Percentiles rank a stretch among this genome's conserved stretches.
These are phyloP conservation scores for Aphidoletes aphidimyza DNA, from an alignment of 2,888 invertebrate genomes.

Conservation along the genomic window DNA sequence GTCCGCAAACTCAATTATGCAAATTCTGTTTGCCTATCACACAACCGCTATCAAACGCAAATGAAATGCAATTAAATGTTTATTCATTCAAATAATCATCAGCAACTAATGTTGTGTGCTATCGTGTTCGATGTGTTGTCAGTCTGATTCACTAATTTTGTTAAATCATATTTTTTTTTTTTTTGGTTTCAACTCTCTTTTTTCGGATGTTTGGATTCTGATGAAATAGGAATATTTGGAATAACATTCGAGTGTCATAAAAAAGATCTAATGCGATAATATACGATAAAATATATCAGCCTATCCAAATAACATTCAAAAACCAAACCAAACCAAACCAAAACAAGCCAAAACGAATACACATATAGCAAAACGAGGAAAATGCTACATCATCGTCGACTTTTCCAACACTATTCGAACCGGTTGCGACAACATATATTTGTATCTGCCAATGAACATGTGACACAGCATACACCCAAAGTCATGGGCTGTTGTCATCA, in stretches of 20 bases:
- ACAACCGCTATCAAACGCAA: background rate
- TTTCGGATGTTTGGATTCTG: too few relatives aligned
- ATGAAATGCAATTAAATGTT: background rate
- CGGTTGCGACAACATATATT: background rate
- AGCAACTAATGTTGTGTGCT: background rate
- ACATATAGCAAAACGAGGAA: background rate
- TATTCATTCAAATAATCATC: background rate
- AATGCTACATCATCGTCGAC: background rate
- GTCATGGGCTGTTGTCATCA: background rate
- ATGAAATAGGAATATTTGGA: too few relatives aligned
- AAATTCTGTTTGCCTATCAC: background rate
- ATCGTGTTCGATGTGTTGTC: too few relatives aligned
- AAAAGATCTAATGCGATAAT: too few relatives aligned
- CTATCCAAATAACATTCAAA: background rate
- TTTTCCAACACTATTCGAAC: background rate
- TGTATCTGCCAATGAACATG: background rate
- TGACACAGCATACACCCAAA: background rate
- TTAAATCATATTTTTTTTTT: too few relatives aligned
- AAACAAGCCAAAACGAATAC: background rate
- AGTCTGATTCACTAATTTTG: too few relatives aligned
- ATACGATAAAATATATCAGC: too few relatives aligned
- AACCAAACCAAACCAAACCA: too few relatives aligned
- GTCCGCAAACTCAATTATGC: background rate
- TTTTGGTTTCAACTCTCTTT: too few relatives aligned
- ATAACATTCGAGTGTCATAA: too few relatives aligned